Conservation (phyloP, 2,888 invertebrate species). For the Melanophora roralis region DNA sequence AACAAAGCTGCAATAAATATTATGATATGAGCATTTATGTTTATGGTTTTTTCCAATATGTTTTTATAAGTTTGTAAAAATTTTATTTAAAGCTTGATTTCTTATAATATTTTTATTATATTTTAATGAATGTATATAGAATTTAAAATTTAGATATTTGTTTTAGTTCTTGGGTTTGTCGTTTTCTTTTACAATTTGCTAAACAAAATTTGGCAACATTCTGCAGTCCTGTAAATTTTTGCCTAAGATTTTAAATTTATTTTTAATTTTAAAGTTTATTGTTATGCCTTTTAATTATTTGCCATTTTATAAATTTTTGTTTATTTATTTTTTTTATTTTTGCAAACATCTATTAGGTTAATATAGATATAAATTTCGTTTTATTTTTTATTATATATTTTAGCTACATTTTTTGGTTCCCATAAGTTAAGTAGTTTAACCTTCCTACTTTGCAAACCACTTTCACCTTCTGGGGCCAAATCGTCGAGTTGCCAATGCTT, state of each 20-base stretch:
- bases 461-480: no score
- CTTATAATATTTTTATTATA: slow-evolving; percentile 19
- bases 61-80: slow-evolving; percentile 33
- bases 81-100: slow-evolving; percentile 53
- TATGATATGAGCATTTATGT: no score
- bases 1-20: no score
- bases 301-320: background rate
- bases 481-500: no score
- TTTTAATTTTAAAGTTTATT: slow-evolving; percentile 10
- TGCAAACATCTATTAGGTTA: slow-evolving; percentile 10
- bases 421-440: slow-evolving; percentile 47
- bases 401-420: slow-evolving; percentile 56
- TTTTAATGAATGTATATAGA: slow-evolving; percentile 20
- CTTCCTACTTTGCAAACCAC: no score
- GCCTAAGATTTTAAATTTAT: background rate
- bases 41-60: slow-evolving; percentile 17
- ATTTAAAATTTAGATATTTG: slow-evolving; percentile 21
- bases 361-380: background rate
- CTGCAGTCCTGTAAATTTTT: slow-evolving; percentile 56
- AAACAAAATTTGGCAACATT: slow-evolving; percentile 62
- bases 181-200: slow-evolving; percentile 26
- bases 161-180: background rate
- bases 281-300: background rate
- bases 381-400: slow-evolving; percentile 24
- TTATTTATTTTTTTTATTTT: background rate